These are phyloP conservation scores for Nymphalis polychloros DNA, from an alignment of 2,888 invertebrate species.

Conservation along the genomic window DNA sequence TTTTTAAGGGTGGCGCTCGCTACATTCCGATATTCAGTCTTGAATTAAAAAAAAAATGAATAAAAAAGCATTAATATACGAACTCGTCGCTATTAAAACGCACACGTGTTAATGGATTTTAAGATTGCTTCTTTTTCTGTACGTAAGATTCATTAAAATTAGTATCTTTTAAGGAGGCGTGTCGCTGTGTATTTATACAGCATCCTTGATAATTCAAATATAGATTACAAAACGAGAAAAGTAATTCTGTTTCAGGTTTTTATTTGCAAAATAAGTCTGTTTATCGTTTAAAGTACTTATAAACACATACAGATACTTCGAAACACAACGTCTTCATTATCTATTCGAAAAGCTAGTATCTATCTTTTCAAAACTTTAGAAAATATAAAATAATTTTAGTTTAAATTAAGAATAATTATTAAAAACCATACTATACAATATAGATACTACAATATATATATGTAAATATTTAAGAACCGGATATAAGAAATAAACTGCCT, in stretches of 20 bases:
- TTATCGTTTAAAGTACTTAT: too few species aligned
- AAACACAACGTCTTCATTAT: too few species aligned
- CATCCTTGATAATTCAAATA: slow-evolving; percentile 24
- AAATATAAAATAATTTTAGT: too few species aligned
- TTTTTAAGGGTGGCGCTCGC: slow-evolving; percentile 74
- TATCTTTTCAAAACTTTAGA: too few species aligned
- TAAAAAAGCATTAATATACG: slow-evolving; percentile 67
- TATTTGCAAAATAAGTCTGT: too few species aligned
- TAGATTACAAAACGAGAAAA: not conserved
- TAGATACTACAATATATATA: too few species aligned
- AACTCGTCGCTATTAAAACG: slow-evolving; percentile 67
- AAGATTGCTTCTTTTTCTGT: slow-evolving; percentile 47
- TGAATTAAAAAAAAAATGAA: slow-evolving; percentile 57
- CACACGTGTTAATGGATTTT: slow-evolving; percentile 73
- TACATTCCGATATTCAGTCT: slow-evolving; percentile 62
- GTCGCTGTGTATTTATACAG: slow-evolving; percentile 20
- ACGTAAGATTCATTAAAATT: slow-evolving; percentile 40
- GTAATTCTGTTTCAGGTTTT: not conserved
- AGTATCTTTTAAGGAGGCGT: slow-evolving; percentile 37
- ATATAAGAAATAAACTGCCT: too few species aligned
- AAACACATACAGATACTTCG: too few species aligned
- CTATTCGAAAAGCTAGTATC: too few species aligned
- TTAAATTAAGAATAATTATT: too few species aligned
- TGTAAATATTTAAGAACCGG: too few species aligned
- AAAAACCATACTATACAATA: too few species aligned